Conservation (phyloP, 2,113 vertebrate genomes). For the Gnathonemus echidnorhynchus region DNA sequence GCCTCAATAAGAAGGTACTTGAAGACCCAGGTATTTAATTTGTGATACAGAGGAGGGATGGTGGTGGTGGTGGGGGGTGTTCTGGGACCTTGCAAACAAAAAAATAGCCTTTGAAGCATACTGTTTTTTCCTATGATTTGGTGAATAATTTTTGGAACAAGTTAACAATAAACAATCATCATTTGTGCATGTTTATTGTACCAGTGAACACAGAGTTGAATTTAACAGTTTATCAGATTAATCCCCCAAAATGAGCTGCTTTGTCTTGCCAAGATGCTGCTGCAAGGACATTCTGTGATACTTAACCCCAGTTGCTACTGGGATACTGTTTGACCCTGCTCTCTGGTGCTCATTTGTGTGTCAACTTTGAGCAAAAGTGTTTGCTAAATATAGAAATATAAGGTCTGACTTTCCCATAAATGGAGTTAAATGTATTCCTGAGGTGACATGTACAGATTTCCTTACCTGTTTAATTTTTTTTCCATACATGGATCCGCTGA, state of each 20-base stretch:
- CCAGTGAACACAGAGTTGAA: neutral
- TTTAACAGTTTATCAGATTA: neutral
- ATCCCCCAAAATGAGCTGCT: neutral
- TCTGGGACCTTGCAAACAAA: no score
- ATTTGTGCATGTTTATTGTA: neutral
- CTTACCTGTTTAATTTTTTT: conserved; percentile 53
- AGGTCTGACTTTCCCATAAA: neutral
- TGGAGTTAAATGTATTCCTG: neutral
- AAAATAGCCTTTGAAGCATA: neutral
- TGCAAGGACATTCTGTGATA: neutral
- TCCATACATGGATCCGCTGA: conserved; percentile 53
- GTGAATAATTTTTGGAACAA: neutral
- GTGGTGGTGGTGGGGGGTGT: no score
- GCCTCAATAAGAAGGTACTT: neutral
- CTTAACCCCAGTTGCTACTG: neutral
- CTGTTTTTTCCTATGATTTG: neutral
- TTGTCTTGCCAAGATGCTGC: neutral
- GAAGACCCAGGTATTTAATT: neutral
- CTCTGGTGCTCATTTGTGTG: neutral
- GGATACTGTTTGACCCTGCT: neutral
- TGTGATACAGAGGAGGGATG: no score
- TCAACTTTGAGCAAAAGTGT: neutral
- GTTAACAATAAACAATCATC: neutral
- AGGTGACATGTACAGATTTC: neutral
- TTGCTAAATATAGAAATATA: neutral